Conservation (phyloP, 1,140 invertebrate genomes). For the Arctopsyche grandis region DNA sequence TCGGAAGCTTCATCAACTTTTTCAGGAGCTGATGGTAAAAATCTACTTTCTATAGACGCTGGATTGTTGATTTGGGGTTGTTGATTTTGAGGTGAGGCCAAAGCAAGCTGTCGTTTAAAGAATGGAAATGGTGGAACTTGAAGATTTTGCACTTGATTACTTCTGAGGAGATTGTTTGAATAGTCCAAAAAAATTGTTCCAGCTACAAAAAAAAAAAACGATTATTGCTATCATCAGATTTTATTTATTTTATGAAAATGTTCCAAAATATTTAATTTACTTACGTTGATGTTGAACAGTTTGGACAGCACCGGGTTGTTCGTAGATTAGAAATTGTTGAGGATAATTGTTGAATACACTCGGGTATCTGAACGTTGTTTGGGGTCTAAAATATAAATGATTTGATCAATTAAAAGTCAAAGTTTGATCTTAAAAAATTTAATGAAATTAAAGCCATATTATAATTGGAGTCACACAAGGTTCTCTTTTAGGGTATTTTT, state of each 20-base stretch:
- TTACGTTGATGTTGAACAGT: not conserved
- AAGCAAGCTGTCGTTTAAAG: not conserved
- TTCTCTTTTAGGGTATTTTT: too few relatives aligned
- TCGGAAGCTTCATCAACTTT: too few relatives aligned
- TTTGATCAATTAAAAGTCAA: too few relatives aligned
- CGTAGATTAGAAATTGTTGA: slow-evolving; percentile 21
- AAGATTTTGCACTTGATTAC: slow-evolving; percentile 32
- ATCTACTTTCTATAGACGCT: not conserved
- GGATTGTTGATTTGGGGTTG: not conserved
- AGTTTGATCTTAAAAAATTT: too few relatives aligned
- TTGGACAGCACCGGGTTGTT: not conserved
- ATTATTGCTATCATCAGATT: not conserved
- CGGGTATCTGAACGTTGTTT: slow-evolving; percentile 28
- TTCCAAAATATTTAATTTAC: not conserved
- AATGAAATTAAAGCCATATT: slow-evolving; percentile 5
- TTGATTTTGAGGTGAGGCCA: not conserved
- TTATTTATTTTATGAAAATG: not conserved
- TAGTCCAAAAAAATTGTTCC: slow-evolving; percentile 33
- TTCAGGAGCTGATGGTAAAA: not conserved
- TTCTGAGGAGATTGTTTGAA: slow-evolving; percentile 15
- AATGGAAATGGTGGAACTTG: slow-evolving; percentile 34
- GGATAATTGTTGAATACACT: slow-evolving; percentile 19
- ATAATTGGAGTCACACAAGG: too few relatives aligned
- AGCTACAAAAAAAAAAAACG: slow-evolving; percentile 28
- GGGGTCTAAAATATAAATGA: slow-evolving; percentile 36